Evolutionary conservation across 2,113 vertebrate genomes (phyloP).

Genomic region (Baryphthengus martii): DNA sequence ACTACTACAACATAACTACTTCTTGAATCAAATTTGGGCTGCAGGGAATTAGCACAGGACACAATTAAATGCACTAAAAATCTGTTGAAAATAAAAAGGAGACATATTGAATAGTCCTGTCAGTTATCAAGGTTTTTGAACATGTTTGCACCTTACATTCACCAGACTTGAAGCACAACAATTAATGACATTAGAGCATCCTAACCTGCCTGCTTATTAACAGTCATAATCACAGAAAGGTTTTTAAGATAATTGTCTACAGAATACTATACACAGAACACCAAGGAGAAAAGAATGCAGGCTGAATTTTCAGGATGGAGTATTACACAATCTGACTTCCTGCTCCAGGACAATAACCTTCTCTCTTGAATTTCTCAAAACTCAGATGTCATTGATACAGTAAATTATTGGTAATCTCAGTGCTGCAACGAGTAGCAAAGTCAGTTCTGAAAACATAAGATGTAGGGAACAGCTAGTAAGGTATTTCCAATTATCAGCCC

Average conservation of each 20-base stretch:
- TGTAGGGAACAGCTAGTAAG: neutral
- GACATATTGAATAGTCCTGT: neutral
- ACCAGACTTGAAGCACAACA: neutral
- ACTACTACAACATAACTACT: neutral
- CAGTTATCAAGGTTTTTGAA: neutral
- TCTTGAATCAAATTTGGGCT: neutral
- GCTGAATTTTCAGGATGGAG: neutral
- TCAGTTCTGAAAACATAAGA: neutral
- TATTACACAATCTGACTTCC: neutral
- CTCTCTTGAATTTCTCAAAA: neutral
- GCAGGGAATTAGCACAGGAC: neutral
- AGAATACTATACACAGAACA: neutral
- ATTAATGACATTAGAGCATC: neutral
- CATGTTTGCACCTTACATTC: neutral
- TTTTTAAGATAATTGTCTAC: neutral
- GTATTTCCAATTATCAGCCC: neutral
- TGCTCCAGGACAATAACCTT: neutral
- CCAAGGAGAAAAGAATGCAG: neutral
- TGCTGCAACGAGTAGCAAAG: neutral
- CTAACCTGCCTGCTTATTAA: neutral
- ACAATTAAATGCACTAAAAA: neutral
- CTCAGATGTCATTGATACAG: neutral
- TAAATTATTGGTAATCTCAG: neutral
- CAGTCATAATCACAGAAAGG: neutral
- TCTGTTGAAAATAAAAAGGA: neutral